Conservation (phyloP, 2,888 invertebrate species). For the Steinernema hermaphroditum region DNA sequence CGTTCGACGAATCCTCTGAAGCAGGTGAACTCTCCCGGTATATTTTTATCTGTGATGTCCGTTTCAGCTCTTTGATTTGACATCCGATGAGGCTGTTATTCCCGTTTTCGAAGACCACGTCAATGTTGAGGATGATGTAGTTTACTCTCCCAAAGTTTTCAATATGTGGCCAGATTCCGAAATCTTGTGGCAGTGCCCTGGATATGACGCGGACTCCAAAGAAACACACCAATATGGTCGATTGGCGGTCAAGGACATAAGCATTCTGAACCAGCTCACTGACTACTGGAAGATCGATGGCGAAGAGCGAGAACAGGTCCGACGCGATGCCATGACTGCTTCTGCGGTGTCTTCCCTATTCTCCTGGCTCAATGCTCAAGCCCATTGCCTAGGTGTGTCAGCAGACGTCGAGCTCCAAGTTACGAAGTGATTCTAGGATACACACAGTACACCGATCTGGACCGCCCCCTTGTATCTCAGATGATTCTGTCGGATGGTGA, state of each 20-base stretch:
- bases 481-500: conserved; percentile 85
- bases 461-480: conserved; percentile 87
- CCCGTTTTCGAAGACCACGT: conserved; percentile 40
- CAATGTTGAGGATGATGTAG: conserved; percentile 44
- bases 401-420: no score
- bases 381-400: conserved; percentile 52
- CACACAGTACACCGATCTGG: conserved; percentile 84
- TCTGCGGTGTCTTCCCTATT: conserved; percentile 60
- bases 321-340: conserved; percentile 44
- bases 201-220: conserved; percentile 58
- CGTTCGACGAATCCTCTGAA: conserved; percentile 44
- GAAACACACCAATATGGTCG: conserved; percentile 54
- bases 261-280: conserved; percentile 44
- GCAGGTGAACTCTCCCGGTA: background rate
- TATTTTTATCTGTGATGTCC: no score
- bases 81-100: conserved; percentile 30
- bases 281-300: conserved; percentile 50
- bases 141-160: conserved; percentile 55
- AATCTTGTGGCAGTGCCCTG: conserved; percentile 64
- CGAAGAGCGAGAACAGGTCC: conserved; percentile 40
- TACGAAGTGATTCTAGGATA: conserved; percentile 75
- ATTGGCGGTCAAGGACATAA: conserved; percentile 56
- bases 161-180: conserved; percentile 60
- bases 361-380: conserved; percentile 62
- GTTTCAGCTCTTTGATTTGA: conserved; percentile 37